These are phyloP conservation scores for Paradoxurus hermaphroditus DNA, from an alignment of 2,113 vertebrate species.

Conservation along the genomic window DNA sequence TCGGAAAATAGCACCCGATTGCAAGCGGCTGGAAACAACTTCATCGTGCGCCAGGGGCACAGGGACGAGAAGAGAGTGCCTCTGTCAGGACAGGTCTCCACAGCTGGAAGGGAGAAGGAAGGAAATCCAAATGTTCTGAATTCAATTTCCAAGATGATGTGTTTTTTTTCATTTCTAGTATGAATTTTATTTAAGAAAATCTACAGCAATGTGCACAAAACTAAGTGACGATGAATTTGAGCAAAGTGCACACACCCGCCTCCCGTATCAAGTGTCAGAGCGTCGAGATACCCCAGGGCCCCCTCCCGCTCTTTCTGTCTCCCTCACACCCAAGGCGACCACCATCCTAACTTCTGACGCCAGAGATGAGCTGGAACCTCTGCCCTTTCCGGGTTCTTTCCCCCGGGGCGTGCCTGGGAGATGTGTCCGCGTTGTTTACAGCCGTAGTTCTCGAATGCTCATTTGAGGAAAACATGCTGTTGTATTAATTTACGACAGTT, in stretches of 20 bases:
- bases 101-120: background rate
- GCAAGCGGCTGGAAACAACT: background rate
- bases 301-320: background rate
- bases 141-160: background rate
- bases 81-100: background rate
- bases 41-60: background rate
- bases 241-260: background rate
- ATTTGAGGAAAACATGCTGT: background rate
- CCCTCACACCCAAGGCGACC: no score
- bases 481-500: background rate
- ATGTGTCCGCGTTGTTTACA: fast-evolving
- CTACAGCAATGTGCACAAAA: background rate
- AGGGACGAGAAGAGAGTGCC: fast-evolving
- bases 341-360: background rate
- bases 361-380: fast-evolving
- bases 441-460: background rate
- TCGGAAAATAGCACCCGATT: background rate
- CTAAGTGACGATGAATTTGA: background rate
- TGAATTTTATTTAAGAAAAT: background rate
- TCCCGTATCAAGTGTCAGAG: background rate
- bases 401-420: fast-evolving
- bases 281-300: background rate
- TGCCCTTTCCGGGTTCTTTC: background rate
- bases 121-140: background rate
- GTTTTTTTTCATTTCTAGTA: background rate